phyloP scores from a whole-genome alignment of 2,797 vertebrate genomes.

The Pseudochaenichthys georgianus region DNA sequence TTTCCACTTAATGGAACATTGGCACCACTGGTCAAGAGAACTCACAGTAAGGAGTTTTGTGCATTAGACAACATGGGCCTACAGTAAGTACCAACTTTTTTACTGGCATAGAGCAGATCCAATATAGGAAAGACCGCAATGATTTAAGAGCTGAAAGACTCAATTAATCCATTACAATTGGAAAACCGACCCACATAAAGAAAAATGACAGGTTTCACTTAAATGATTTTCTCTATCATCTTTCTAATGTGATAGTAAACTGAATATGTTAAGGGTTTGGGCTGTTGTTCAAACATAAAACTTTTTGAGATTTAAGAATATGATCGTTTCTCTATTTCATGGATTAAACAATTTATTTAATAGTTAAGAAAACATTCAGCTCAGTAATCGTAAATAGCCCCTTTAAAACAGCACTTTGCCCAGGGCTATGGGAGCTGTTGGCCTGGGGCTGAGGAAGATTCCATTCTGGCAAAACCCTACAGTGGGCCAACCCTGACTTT shows the following conservation, averaged over 20 bases:
- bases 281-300: neutral
- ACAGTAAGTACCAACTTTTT: neutral
- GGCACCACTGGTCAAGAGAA: conserved; percentile 15
- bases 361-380: no score
- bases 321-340: neutral
- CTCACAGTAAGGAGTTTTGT: no score
- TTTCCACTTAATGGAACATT: neutral
- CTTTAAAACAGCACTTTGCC: no score
- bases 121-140: neutral
- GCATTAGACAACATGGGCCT: neutral
- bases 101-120: neutral
- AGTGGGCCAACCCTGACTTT: no score
- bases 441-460: no score
- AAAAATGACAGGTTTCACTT: no score
- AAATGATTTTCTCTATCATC: neutral
- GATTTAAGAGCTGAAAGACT: neutral
- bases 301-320: no score
- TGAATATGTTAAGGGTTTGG: neutral
- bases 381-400: no score
- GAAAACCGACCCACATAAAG: no score
- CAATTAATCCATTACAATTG: neutral
- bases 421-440: no score
- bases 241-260: neutral
- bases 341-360: neutral
- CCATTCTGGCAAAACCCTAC: no score